Conservation (phyloP, 1,140 invertebrate species). For the Trachymyrmex septentrionalis region DNA sequence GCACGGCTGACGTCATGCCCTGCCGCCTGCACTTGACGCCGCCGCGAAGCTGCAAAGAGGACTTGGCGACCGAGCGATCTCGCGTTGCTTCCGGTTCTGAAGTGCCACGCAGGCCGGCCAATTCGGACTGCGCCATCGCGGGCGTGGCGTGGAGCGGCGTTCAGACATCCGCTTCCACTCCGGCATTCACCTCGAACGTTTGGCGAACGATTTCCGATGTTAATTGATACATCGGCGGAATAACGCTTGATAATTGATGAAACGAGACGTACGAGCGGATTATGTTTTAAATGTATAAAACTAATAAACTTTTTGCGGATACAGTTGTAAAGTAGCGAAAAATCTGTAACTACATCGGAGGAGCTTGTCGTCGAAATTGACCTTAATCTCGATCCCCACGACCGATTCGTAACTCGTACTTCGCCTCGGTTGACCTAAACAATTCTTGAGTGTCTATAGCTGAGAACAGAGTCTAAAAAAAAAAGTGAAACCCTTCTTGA, state of each 20-base stretch:
- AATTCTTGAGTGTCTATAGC: no score
- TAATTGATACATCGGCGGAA: not conserved
- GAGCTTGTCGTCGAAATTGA: no score
- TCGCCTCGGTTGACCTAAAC: no score
- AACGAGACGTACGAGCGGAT: not conserved
- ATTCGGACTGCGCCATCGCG: conserved; percentile 27
- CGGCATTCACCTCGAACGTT: not conserved
- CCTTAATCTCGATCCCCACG: no score
- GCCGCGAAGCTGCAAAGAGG: conserved; percentile 69
- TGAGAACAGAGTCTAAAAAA: no score
- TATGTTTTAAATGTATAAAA: not conserved
- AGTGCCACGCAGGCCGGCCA: conserved; percentile 7
- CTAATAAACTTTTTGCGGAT: not conserved
- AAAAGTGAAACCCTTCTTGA: no score
- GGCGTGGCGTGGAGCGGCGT: not conserved
- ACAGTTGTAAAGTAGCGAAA: no score
- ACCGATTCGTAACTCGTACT: no score
- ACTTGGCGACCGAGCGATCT: conserved; percentile 53
- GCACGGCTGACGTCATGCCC: conserved; percentile 79
- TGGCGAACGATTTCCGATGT: not conserved
- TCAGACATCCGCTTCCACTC: not conserved
- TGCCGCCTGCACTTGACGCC: conserved; percentile 81
- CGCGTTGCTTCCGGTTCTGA: conserved; percentile 46
- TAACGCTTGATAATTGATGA: not conserved
- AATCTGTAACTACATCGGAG: no score